Evolutionary conservation across 2,113 vertebrate genomes (phyloP).

Genomic region (Odobenus rosmarus): DNA sequence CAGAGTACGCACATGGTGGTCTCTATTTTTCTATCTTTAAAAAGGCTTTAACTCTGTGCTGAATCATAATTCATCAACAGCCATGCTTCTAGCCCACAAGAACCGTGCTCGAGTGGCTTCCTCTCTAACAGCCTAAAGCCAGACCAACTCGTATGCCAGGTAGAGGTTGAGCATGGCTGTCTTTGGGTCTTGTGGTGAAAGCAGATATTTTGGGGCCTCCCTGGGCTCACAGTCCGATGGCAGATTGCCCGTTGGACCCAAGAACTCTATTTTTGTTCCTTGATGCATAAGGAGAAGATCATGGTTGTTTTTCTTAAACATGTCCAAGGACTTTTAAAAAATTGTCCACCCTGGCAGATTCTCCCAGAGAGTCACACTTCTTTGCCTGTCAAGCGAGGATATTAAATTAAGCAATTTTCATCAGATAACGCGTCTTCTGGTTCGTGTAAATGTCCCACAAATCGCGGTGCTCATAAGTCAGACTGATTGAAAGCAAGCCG

Average conservation of each 20-base stretch:
- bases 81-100: background rate
- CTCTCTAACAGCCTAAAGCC: background rate
- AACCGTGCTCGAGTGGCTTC: background rate
- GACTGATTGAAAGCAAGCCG: conserved; percentile 83
- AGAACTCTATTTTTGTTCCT: background rate
- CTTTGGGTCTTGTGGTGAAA: background rate
- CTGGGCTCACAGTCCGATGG: background rate
- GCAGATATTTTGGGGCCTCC: background rate
- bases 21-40: background rate
- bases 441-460: conserved; percentile 89
- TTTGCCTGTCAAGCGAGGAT: conserved; percentile 81
- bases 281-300: background rate
- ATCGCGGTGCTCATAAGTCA: conserved; percentile 89
- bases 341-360: conserved; percentile 78
- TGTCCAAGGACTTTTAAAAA: conserved; percentile 74
- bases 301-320: conserved; percentile 45
- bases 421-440: conserved; percentile 94
- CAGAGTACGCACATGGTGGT: background rate
- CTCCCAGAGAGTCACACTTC: conserved; percentile 78
- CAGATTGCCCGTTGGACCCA: background rate
- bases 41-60: too few relatives aligned
- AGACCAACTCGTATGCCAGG: background rate
- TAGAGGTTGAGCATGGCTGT: background rate
- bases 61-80: background rate
- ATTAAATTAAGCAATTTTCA: conserved; percentile 88